Base-by-base conservation (phyloP, 2,888 invertebrate genomes). In the Exocentrus adspersus region DNA sequence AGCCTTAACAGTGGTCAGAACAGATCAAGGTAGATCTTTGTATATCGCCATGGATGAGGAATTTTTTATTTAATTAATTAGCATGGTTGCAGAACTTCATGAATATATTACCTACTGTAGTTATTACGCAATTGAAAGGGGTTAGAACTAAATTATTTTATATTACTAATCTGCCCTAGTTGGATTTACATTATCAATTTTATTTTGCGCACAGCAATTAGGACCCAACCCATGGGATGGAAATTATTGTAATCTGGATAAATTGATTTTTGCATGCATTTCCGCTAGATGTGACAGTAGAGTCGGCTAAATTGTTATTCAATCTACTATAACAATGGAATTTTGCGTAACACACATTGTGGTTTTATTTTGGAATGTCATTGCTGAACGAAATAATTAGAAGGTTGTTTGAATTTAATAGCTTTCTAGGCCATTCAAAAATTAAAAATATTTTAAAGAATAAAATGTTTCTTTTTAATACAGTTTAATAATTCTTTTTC, bases 91-190 rank as follows among this genome's bases (percentile, higher is more conserved):
- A 37, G n/a, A 37, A 37, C 37, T 14, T 2, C 37, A 37, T 37
- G 37, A 37, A 37, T 37, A 37, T 37, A 37, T 37, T 37, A 37
- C 37, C 12, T 9, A n/a, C 37, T 14, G n/a, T 54, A 43, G 43
- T n/a, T 16, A 54, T 17, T 43, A 43, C 48, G 62, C 53, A 51
- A 65, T 67, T 67, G n/a, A 60, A 66, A 69, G 65, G 69, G 69
- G 69, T 69, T 69, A 61, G 67, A 65, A 61, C 61, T 60, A 61
- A 61, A 61, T 69, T 69, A 61, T 62, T 65, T 65, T 53, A 59
- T 67, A 54, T 54, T n/a, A 54, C 43, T 43, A 45, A 28, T 54
- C 54, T 16, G 43, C 54, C 54, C 54, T 24, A 43, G n/a, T 53
- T 54, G 14, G 43, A 54, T 43, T 54, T 45, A 43, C 54, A 21